Percentiles rank a stretch among this genome's conserved stretches.
phyloP scores from a whole-genome alignment of 2,113 vertebrate species.

The Clarias macrocephalus region DNA sequence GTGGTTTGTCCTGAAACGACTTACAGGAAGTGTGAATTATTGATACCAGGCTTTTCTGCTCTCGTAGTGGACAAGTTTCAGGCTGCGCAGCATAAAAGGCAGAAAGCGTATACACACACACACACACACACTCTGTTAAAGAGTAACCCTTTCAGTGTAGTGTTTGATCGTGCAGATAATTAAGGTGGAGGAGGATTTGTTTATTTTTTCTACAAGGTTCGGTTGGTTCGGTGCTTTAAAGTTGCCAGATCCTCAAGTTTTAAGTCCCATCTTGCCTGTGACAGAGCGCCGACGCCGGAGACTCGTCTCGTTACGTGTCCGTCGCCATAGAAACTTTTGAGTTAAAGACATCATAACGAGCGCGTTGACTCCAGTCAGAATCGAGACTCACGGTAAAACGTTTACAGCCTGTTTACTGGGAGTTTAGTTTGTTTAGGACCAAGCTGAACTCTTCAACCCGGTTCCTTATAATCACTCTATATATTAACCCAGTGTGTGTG shows the following conservation, averaged over 20 bases:
- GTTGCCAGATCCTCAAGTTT: too few relatives aligned
- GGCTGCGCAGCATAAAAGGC: not conserved
- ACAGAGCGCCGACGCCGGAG: too few relatives aligned
- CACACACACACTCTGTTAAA: not conserved
- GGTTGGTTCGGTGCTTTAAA: too few relatives aligned
- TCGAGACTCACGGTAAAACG: not conserved
- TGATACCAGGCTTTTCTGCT: not conserved
- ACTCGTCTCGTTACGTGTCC: too few relatives aligned
- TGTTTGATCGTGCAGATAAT: not conserved
- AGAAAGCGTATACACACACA: not conserved
- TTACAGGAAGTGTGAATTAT: slow-evolving; percentile 33
- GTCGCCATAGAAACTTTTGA: too few relatives aligned
- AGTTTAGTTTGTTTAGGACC: not conserved
- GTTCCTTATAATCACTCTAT: not conserved
- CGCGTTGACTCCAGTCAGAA: not conserved
- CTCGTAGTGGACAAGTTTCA: not conserved
- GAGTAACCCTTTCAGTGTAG: not conserved
- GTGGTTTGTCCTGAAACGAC: slow-evolving; percentile 39
- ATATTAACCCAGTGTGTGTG: slow-evolving; percentile 1
- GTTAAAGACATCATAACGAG: not conserved
- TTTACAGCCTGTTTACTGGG: not conserved
- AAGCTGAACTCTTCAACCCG: not conserved
- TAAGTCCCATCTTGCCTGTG: too few relatives aligned
- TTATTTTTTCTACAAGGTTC: too few relatives aligned
- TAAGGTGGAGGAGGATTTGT: not conserved